phyloP scores from a whole-genome alignment of 2,797 vertebrate species.

The Linurgus olivaceus region DNA sequence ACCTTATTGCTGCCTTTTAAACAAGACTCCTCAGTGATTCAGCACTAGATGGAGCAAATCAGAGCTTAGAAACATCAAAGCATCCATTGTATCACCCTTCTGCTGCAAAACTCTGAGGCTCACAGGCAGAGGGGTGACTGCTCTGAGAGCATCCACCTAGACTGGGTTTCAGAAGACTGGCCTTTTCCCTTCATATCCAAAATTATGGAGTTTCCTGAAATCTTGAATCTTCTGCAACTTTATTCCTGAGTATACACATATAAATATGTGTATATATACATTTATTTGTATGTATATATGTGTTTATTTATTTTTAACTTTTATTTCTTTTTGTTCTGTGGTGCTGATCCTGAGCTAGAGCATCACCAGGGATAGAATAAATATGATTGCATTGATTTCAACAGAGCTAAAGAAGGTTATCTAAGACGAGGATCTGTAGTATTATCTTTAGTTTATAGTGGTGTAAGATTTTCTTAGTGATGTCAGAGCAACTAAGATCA shows the following conservation, averaged over 20 bases:
- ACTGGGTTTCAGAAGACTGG: neutral
- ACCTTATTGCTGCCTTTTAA: neutral
- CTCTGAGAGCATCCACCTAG: neutral
- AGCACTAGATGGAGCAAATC: neutral
- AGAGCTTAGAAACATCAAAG: neutral
- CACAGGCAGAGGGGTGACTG: neutral
- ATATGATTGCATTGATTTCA: neutral
- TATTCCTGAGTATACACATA: neutral
- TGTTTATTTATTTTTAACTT: rapidly evolving
- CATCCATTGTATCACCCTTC: neutral
- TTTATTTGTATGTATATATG: rapidly evolving
- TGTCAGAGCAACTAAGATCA: neutral
- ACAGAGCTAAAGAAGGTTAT: neutral
- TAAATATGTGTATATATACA: neutral
- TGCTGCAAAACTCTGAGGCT: neutral
- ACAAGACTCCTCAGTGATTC: neutral
- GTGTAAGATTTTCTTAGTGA: neutral
- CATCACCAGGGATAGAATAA: neutral
- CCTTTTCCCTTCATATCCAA: neutral
- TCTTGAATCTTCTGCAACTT: neutral
- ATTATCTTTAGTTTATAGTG: neutral
- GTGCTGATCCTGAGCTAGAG: neutral
- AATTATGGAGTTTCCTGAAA: neutral
- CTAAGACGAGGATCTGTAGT: neutral
- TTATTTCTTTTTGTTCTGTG: neutral